Evolutionary conservation across 2,797 vertebrate species (phyloP).

Genomic region (Alca torda): DNA sequence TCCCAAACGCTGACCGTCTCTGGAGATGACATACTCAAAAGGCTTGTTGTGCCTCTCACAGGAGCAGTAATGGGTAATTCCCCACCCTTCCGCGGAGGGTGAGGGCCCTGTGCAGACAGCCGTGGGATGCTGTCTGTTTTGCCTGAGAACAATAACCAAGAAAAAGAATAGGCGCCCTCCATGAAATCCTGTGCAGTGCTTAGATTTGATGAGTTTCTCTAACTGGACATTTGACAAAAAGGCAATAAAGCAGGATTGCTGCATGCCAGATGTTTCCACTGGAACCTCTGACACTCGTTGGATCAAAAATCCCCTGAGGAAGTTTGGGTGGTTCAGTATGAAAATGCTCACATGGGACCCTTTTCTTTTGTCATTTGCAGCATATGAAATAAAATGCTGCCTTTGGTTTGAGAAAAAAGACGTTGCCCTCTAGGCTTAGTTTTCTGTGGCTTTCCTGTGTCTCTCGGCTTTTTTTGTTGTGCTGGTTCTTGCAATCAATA

Average conservation of each 20-base stretch:
- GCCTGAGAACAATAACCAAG: not conserved
- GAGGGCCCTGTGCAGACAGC: not conserved
- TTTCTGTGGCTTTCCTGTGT: not conserved
- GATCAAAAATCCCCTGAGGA: conserved; percentile 20
- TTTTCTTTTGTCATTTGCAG: conserved; percentile 28
- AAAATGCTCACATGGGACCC: not conserved
- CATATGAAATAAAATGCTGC: not conserved
- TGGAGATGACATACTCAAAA: not conserved
- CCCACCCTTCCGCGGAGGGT: fast-evolving
- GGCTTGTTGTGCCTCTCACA: not conserved
- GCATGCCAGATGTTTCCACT: conserved; percentile 33
- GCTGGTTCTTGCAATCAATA: not conserved
- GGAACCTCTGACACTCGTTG: not conserved
- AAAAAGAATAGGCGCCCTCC: not conserved
- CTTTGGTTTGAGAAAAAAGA: not conserved
- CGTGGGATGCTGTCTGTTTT: not conserved
- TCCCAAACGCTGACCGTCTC: not conserved
- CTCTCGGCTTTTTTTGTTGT: not conserved
- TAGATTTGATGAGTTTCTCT: conserved; percentile 3
- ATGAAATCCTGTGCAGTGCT: not conserved
- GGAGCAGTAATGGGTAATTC: not conserved
- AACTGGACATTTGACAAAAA: not conserved
- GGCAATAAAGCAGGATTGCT: conserved; percentile 1
- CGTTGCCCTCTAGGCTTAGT: not conserved
- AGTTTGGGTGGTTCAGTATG: not conserved